These are phyloP conservation scores for silkworm (Bombyx mori) DNA, from an alignment of 1,140 invertebrate genomes.

Conservation along the genomic window ASM3026992v2 NC_085114.1:9265001-9265500, in stretches of 20 bases:
- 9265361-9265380: constrained; percentile 35
- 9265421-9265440: too few species aligned
- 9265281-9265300: neutral
- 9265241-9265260: too few species aligned
- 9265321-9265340: constrained; percentile 1
- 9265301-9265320: neutral
- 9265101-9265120: neutral
- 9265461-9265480: too few species aligned
- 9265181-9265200: neutral
- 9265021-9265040: too few species aligned
- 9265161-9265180: neutral
- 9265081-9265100: neutral
- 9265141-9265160: neutral
- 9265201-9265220: neutral
- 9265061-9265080: too few species aligned
- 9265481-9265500: too few species aligned
- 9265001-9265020: too few species aligned
- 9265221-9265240: neutral
- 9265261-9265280: neutral
- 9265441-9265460: too few species aligned
- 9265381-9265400: constrained; percentile 7
- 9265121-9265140: neutral
- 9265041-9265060: too few species aligned
- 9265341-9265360: constrained; percentile 23
- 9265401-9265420: too few species aligned